phyloP scores from a whole-genome alignment of 37 sponge, comb jelly and placozoan genomes.

The Haliclona indistincta region DNA sequence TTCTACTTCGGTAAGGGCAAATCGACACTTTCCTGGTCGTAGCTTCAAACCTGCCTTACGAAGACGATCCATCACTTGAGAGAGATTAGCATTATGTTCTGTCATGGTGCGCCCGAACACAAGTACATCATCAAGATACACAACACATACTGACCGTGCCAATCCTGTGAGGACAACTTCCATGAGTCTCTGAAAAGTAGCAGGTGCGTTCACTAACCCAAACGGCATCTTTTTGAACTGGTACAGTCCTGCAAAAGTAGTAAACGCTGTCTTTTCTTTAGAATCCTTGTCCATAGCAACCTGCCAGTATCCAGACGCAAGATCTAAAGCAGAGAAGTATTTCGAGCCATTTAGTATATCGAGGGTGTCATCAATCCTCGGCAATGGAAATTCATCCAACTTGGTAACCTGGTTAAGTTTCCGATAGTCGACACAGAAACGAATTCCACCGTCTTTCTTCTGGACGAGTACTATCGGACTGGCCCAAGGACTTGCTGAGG shows the following conservation, averaged over 20 bases:
- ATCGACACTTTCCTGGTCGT: slow-evolving; percentile 26
- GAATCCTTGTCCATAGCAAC: slow-evolving; percentile 30
- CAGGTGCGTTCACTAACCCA: slow-evolving; percentile 55
- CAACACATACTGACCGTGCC: neutral
- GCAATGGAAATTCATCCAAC: slow-evolving; percentile 67
- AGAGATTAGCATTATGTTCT: slow-evolving; percentile 18
- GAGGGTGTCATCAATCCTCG: slow-evolving; percentile 47
- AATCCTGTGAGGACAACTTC: slow-evolving; percentile 39
- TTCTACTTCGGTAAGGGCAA: slow-evolving; percentile 15
- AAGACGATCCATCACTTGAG: slow-evolving; percentile 20
- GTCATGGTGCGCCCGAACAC: slow-evolving; percentile 21
- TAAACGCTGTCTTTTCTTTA: slow-evolving; percentile 67
- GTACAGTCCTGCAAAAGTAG: slow-evolving; percentile 50
- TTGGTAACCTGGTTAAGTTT: slow-evolving; percentile 40
- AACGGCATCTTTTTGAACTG: slow-evolving; percentile 67
- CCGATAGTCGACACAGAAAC: slow-evolving; percentile 64
- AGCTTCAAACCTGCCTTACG: slow-evolving; percentile 35
- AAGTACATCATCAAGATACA: slow-evolving; percentile 62
- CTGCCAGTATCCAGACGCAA: slow-evolving; percentile 76
- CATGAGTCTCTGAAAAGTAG: slow-evolving; percentile 66
- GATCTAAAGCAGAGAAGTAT: slow-evolving; percentile 60
- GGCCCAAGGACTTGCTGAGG: slow-evolving; percentile 55
- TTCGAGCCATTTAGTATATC: slow-evolving; percentile 15
- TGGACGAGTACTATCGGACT: slow-evolving; percentile 51
- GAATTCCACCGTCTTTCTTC: slow-evolving; percentile 37